Percentiles rank a stretch among this genome's conserved stretches.
phyloP scores from a whole-genome alignment of 1,140 invertebrate species.

The Bilobella aurantiaca region DNA sequence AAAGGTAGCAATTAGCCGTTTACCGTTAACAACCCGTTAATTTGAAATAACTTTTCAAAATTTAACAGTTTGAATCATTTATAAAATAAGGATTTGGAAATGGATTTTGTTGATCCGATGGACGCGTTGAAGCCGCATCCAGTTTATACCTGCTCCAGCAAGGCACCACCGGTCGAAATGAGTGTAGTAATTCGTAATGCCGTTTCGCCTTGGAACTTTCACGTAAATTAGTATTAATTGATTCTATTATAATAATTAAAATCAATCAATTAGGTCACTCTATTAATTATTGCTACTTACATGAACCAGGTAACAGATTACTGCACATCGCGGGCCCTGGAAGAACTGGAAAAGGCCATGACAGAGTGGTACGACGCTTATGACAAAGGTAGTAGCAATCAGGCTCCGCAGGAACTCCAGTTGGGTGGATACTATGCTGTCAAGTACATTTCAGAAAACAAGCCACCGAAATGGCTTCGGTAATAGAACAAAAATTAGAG shows the following conservation, averaged over 20 bases:
- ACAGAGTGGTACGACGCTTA: neutral
- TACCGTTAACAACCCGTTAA: no score
- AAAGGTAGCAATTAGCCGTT: no score
- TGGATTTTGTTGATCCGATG: neutral
- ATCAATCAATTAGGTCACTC: no score
- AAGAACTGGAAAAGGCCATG: neutral
- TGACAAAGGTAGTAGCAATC: neutral
- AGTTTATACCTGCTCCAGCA: no score
- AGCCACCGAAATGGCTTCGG: neutral
- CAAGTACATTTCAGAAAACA: neutral
- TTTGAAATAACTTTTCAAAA: no score
- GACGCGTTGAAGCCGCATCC: neutral
- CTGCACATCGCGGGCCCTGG: neutral
- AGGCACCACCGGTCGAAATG: neutral
- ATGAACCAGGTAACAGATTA: constrained; percentile 1
- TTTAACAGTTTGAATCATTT: no score
- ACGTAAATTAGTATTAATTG: neutral
- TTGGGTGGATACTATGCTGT: neutral
- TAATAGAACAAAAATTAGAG: neutral
- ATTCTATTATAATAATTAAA: neutral
- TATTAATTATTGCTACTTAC: no score
- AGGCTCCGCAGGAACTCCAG: neutral
- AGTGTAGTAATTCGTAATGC: neutral
- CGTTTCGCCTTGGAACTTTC: neutral
- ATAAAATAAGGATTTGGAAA: no score